Evolutionary conservation across 2,113 vertebrate species (phyloP).

Genomic region (Gracilinanus agilis): DNA sequence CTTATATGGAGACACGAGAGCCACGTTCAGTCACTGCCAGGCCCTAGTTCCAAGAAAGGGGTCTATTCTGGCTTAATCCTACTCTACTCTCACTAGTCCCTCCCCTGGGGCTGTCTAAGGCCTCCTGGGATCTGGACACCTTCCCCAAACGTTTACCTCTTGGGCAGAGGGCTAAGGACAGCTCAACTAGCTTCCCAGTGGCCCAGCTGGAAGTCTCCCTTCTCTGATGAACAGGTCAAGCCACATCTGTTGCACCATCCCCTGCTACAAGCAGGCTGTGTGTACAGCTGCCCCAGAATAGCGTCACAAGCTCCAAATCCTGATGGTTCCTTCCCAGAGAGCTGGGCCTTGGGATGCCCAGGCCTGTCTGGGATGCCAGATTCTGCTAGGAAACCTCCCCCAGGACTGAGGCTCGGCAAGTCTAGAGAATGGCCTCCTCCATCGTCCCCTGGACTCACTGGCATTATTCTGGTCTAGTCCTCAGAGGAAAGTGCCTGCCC

Average conservation of each 20-base stretch:
- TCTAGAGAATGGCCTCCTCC: not conserved
- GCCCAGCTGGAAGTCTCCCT: not conserved
- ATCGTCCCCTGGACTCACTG: no score
- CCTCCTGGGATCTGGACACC: not conserved
- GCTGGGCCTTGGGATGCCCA: no score
- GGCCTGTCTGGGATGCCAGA: no score
- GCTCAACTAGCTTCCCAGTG: not conserved
- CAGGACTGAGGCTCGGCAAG: no score
- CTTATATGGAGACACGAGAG: not conserved
- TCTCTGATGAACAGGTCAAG: not conserved
- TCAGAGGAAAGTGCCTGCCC: not conserved
- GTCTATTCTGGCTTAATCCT: not conserved
- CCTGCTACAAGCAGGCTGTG: not conserved
- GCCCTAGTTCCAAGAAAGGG: no score
- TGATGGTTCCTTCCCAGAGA: not conserved
- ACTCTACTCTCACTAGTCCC: not conserved
- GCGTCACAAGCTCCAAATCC: not conserved
- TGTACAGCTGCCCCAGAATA: not conserved
- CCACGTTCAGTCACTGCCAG: not conserved
- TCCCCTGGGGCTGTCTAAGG: not conserved
- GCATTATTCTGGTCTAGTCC: not conserved
- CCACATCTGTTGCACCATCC: not conserved
- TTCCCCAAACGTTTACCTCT: not conserved
- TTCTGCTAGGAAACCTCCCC: no score
- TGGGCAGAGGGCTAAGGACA: not conserved